Conservation (phyloP, 1,140 invertebrate genomes). For the Scaptomyza montana region DNA sequence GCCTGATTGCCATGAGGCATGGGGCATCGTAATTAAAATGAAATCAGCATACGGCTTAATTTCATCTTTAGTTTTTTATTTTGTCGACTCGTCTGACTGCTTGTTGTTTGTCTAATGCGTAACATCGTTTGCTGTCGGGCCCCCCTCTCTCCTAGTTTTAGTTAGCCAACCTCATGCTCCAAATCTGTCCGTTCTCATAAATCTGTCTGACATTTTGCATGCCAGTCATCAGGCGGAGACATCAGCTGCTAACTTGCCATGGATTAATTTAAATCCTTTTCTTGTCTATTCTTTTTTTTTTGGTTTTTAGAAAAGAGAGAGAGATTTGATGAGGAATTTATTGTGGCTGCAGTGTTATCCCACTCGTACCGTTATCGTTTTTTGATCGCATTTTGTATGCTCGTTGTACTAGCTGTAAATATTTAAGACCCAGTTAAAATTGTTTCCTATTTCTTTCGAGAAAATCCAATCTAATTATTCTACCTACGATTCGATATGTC, state of each 20-base stretch:
- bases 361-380: slow-evolving; percentile 1
- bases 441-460: too few relatives aligned
- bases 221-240: slow-evolving; percentile 57
- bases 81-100: slow-evolving; percentile 56
- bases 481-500: too few relatives aligned
- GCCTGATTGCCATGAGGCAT: slow-evolving; percentile 68
- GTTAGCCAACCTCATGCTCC: slow-evolving; percentile 54
- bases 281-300: slow-evolving; percentile 9
- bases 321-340: slow-evolving; percentile 33
- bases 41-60: slow-evolving; percentile 82
- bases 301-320: too few relatives aligned
- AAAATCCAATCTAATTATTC: too few relatives aligned
- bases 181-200: slow-evolving; percentile 80
- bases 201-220: slow-evolving; percentile 79
- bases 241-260: slow-evolving; percentile 56
- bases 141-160: slow-evolving; percentile 6
- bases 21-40: slow-evolving; percentile 75
- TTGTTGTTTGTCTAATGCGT: slow-evolving; percentile 81
- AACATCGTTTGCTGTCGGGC: slow-evolving; percentile 66
- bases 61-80: slow-evolving; percentile 48
- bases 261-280: slow-evolving; percentile 71
- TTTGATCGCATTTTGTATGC: slow-evolving; percentile 21
- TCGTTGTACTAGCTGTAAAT: too few relatives aligned
- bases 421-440: too few relatives aligned
- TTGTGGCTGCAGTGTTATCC: slow-evolving; percentile 21